A percentile compares a stretch with the other conserved stretches of the same genome.
Conservation (phyloP, 2,888 invertebrate genomes). For the Epiblema foenella region DNA sequence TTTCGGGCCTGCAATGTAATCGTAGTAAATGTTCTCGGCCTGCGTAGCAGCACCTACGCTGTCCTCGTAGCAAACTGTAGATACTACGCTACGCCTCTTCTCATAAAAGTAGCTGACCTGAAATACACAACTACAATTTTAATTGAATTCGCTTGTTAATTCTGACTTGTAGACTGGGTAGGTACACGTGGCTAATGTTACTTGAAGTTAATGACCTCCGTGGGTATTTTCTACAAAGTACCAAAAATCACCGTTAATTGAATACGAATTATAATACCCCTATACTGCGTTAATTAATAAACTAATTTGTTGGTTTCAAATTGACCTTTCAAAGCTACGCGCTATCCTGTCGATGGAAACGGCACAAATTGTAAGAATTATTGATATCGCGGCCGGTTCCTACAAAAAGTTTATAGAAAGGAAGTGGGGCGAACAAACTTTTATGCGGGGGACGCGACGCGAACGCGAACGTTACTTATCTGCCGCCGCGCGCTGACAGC, state of each 20-base stretch:
- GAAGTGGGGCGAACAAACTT: constrained; percentile 82
- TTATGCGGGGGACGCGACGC: constrained; percentile 75
- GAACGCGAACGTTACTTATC: constrained; percentile 82
- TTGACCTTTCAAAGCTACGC: neutral
- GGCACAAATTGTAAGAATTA: constrained; percentile 75
- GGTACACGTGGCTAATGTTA: neutral
- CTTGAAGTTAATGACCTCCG: neutral
- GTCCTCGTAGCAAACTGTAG: constrained; percentile 16
- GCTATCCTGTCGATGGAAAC: constrained; percentile 30
- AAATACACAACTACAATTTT: neutral
- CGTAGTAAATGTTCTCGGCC: neutral
- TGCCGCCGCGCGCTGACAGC: constrained; percentile 81
- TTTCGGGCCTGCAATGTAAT: neutral
- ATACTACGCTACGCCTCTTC: neutral
- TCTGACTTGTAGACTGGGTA: neutral
- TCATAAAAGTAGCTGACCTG: neutral
- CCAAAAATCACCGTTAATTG: neutral
- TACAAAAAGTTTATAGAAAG: constrained; percentile 82
- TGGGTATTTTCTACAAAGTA: too few relatives aligned
- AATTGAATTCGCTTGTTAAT: neutral
- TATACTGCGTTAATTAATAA: neutral
- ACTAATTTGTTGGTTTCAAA: constrained; percentile 21
- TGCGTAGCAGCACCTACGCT: constrained; percentile 24
- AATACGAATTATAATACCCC: neutral
- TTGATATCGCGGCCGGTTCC: constrained; percentile 74